Base-by-base conservation (phyloP, 23 tunicate genomes). In the Botrylloides violaceus region DNA sequence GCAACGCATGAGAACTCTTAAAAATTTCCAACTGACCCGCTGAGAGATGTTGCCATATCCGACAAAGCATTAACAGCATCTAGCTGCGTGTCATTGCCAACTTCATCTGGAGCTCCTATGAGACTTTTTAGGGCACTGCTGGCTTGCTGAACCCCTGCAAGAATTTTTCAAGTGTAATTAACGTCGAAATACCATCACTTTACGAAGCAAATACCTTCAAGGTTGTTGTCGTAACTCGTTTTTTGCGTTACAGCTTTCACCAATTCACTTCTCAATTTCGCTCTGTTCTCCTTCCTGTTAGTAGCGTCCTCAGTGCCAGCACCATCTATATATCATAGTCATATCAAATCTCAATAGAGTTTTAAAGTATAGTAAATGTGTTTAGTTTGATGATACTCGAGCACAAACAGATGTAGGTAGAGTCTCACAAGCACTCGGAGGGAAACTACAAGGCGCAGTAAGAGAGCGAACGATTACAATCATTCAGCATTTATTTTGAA, bases 101-200 rank as follows among this genome's bases (percentile, higher is more conserved):
- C 94, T 68, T 85, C 94, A 21, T 68, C 80, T 0, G 85, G 61
- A 4, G 63, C 71, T 3, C 58, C 77, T 33, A 81, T 79, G n/a
- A 85, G 43, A 58, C 85, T 85, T 34, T 73, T 65, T 31, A 85
- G 36, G 4, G 85, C 81, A 57, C 94, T 80, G 78, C 85, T 73
- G 2, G 81, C 59, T 79, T 85, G 94, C 35, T 79, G 84, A 1
- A 85, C 36, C 3, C 84, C 94, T n/a, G n/a, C n/a, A n/a, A n/a
- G n/a, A n/a, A n/a, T n/a, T n/a, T n/a, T n/a, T n/a, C n/a, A n/a
- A n/a, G n/a, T 82, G 65, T 15, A 30, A 24, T 4, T 3, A 72
- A 0, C n/a, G n/a, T 19, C n/a, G 58, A 19, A 49, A 49, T 49
- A 49, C 58, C 20, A 49, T 1, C 21, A 21, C 20, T 19, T 19